A percentile compares a stretch with the other conserved stretches of the same genome.
Conservation (phyloP, 2,113 vertebrate genomes). For the Garra rufa region DNA sequence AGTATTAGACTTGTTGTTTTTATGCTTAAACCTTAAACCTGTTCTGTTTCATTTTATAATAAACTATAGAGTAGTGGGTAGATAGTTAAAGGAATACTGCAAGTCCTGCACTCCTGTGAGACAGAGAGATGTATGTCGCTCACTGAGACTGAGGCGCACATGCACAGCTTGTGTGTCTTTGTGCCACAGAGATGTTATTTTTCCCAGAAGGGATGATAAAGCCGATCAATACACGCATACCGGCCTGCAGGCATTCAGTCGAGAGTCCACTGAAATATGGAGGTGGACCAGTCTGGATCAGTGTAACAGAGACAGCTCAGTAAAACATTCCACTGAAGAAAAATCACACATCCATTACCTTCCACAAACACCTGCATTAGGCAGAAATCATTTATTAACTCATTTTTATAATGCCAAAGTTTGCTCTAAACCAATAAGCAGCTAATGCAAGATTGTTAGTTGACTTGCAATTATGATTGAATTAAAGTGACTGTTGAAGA, state of each 20-base stretch:
- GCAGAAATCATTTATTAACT: neutral
- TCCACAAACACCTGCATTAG: neutral
- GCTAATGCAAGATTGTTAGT: neutral
- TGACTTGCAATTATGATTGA: neutral
- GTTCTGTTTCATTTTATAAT: neutral
- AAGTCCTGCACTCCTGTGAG: neutral
- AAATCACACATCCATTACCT: conserved; percentile 12
- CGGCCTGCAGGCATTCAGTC: conserved; percentile 50
- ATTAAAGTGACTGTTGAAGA: neutral
- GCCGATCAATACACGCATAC: conserved; percentile 67
- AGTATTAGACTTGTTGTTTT: too few species aligned
- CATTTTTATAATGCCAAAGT: neutral
- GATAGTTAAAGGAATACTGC: neutral
- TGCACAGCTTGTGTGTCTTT: conserved; percentile 58
- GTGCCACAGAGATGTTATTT: conserved; percentile 64
- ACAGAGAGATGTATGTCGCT: conserved; percentile 21
- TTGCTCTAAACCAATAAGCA: neutral
- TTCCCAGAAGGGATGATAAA: conserved; percentile 65
- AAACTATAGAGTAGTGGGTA: neutral
- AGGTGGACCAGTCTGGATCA: conserved; percentile 47
- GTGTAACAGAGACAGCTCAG: conserved; percentile 36
- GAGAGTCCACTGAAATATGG: conserved; percentile 32
- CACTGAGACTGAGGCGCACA: conserved; percentile 14
- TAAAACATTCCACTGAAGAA: conserved; percentile 13
- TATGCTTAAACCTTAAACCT: too few species aligned